Evolutionary conservation across 1,140 invertebrate species (phyloP), one percentile per base, ranked within the genome.

Genomic region (Chymomyza costata): DNA sequence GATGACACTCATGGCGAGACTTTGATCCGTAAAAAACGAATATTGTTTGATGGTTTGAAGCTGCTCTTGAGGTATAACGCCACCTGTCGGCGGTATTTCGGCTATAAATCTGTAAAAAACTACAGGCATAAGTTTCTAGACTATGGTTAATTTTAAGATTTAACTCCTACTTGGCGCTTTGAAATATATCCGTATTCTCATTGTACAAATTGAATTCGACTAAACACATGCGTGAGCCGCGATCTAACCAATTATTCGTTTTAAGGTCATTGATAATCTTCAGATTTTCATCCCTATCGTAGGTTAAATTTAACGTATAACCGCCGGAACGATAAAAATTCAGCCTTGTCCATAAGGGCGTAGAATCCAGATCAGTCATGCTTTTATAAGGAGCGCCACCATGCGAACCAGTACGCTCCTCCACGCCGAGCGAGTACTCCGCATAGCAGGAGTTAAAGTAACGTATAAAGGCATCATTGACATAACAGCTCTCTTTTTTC

Each of bases 381-480:
- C 81, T 65, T 0, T 2, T 17, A 38, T 37, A 78, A 0, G 15
- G 13, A 1, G 64, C 35, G 0, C 60, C 59, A 16, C 48, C 51
- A 10, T 57, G 37, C 6, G 0, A 1, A 0, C 0, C 6, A 17
- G 0, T 51, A 49, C 13, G 18, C 8, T 80, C 60, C 32, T 84
- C 71, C 0, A 40, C 34, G 2, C 16, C 10, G 0, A 7, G 0
- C 1, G 67, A 53, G 28, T 80, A 84, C 0, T 59, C 60, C 0
- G 56, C 63, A 54, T 80, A 84, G 40, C 82, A 84, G 1, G 50
- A 50, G n/a, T 67, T 74, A 17, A 84, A 84, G 41, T 84, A 84
- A 0, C 68, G 48, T 6, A 70, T 62, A 11, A 84, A 84, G 3
- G 71, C 68, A 37, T 84, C 71, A 14, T 80, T 67, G 3, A 84